These are phyloP conservation scores for Arrhamphus sclerolepis DNA, from an alignment of 2,797 vertebrate genomes.

Conservation along the genomic window DNA sequence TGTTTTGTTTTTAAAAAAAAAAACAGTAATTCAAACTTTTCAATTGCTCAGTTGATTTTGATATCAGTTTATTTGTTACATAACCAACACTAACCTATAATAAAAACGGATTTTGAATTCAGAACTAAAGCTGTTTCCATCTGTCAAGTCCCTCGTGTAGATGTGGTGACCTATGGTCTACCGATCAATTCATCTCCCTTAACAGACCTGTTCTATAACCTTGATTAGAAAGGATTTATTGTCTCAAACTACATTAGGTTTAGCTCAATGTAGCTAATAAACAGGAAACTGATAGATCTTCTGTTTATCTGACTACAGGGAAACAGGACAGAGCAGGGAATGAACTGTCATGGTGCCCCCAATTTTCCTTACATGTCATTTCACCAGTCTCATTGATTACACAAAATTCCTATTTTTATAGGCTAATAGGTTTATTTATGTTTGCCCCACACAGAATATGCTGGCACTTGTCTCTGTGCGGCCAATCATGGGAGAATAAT, in stretches of 20 bases:
- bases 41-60: too few species aligned
- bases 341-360: conserved; percentile 10
- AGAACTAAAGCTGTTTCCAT: conserved; percentile 2
- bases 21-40: too few species aligned
- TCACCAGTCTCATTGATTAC: conserved; percentile 51
- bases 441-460: conserved; percentile 66
- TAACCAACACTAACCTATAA: conserved; percentile 5
- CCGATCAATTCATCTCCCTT: conserved; percentile 17
- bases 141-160: conserved; percentile 1
- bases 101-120: conserved; percentile 11
- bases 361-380: background rate
- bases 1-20: too few species aligned
- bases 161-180: conserved; percentile 4
- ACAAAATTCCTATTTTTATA: conserved; percentile 37
- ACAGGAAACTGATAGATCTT: conserved; percentile 16
- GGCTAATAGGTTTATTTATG: conserved; percentile 60
- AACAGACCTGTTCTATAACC: conserved; percentile 24
- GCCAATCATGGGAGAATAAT: conserved; percentile 47
- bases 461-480: conserved; percentile 44
- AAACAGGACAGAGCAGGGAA: conserved; percentile 14
- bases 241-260: conserved; percentile 16
- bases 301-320: conserved; percentile 12
- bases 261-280: conserved; percentile 14
- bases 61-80: conserved; percentile 4
- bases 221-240: conserved; percentile 27